A percentile compares a stretch with the other conserved stretches of the same genome.
phyloP scores from a whole-genome alignment of 2,888 invertebrate species.

The Athripsodes cinereus region DNA sequence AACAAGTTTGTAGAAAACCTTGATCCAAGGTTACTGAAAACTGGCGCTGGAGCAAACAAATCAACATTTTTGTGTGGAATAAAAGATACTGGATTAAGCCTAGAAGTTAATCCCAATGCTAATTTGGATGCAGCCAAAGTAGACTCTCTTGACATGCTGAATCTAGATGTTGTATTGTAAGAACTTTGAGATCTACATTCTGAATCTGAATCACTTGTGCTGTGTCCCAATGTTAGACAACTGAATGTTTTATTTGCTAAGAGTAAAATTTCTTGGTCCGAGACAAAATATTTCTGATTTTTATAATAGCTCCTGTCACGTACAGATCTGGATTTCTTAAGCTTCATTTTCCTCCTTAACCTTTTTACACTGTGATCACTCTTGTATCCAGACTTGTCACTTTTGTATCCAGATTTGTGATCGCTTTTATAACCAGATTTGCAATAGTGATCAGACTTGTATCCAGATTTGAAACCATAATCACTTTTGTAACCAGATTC shows the following conservation, averaged over 20 bases:
- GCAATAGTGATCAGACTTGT: slow-evolving; percentile 42
- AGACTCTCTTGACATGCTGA: slow-evolving; percentile 30
- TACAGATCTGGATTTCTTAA: slow-evolving; percentile 48
- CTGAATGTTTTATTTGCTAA: slow-evolving; percentile 50
- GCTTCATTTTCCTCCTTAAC: slow-evolving; percentile 45
- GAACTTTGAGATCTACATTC: slow-evolving; percentile 43
- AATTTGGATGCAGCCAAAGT: slow-evolving; percentile 14
- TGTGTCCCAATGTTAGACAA: slow-evolving; percentile 53
- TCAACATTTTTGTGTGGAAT: slow-evolving; percentile 30
- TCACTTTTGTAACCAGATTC: slow-evolving; percentile 58
- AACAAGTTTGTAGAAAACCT: slow-evolving; percentile 38
- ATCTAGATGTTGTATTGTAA: slow-evolving; percentile 41
- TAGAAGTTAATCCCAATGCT: slow-evolving; percentile 15
- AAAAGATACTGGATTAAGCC: slow-evolving; percentile 14
- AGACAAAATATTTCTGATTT: slow-evolving; percentile 51
- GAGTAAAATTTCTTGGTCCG: slow-evolving; percentile 54
- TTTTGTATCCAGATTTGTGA: slow-evolving; percentile 53
- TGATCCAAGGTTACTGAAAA: slow-evolving; percentile 45
- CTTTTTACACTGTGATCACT: slow-evolving; percentile 52
- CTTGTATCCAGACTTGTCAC: slow-evolving; percentile 48
- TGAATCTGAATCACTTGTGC: slow-evolving; percentile 49
- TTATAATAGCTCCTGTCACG: slow-evolving; percentile 49
- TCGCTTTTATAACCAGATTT: slow-evolving; percentile 57
- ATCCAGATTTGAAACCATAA: slow-evolving; percentile 51
- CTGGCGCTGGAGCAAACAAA: slow-evolving; percentile 48